Percentiles rank a stretch among this genome's conserved stretches.
Conservation (phyloP, 2,113 vertebrate species). For the Heteronetta atricapilla region DNA sequence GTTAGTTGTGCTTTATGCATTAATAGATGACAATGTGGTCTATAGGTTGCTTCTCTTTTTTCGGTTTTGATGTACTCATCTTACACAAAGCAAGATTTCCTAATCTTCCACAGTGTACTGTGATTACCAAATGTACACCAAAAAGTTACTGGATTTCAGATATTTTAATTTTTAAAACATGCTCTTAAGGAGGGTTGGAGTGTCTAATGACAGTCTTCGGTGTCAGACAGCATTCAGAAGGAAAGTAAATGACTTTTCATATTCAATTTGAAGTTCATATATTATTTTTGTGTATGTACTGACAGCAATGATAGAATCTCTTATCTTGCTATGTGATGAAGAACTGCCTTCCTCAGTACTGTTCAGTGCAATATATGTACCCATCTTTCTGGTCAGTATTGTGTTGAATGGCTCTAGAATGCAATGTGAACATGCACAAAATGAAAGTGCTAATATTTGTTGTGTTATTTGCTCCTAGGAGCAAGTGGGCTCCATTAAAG, state of each 20-base stretch:
- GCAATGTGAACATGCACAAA: neutral
- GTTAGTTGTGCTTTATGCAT: neutral
- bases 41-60: neutral
- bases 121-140: neutral
- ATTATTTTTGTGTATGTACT: neutral
- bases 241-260: neutral
- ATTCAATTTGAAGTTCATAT: neutral
- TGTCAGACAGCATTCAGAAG: neutral
- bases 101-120: neutral
- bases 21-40: neutral
- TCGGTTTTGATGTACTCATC: neutral
- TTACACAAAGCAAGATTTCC: neutral
- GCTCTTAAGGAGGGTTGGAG: neutral
- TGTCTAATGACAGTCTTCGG: neutral
- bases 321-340: neutral
- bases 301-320: neutral
- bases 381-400: neutral
- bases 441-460: neutral
- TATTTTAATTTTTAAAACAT: neutral
- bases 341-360: neutral
- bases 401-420: neutral
- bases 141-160: neutral
- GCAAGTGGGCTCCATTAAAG: conserved; percentile 97
- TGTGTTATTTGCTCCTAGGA: conserved; percentile 81
- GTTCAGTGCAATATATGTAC: neutral